Evolutionary conservation across 2,797 vertebrate genomes (phyloP).

Genomic region (Enteromius afrohamiltoni): DNA sequence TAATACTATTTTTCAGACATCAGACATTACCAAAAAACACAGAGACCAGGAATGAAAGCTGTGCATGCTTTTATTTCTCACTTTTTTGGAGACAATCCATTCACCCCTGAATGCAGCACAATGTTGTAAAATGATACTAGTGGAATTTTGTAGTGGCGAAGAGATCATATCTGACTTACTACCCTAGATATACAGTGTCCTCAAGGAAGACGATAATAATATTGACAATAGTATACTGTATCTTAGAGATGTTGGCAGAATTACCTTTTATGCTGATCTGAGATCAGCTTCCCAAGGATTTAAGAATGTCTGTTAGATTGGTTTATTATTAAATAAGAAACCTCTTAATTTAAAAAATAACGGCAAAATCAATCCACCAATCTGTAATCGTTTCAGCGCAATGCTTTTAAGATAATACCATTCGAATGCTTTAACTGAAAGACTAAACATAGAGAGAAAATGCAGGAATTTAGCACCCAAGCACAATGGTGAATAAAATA

Average conservation of each 20-base stretch:
- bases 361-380: not conserved
- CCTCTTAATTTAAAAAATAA: not conserved
- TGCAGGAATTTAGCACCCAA: slow-evolving; percentile 14
- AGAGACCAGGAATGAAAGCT: slow-evolving; percentile 5
- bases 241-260: slow-evolving; percentile 17
- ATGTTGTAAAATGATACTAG: slow-evolving; percentile 19
- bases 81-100: slow-evolving; percentile 38
- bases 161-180: slow-evolving; percentile 1
- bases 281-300: slow-evolving; percentile 10
- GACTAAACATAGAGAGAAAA: not conserved
- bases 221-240: slow-evolving; percentile 19
- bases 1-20: not conserved
- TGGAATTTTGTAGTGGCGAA: slow-evolving; percentile 28
- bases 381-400: not conserved
- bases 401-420: not conserved
- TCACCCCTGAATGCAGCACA: slow-evolving; percentile 39
- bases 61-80: slow-evolving; percentile 50
- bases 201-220: slow-evolving; percentile 37
- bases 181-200: slow-evolving; percentile 9
- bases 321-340: not conserved
- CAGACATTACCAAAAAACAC: slow-evolving; percentile 19
- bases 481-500: not conserved
- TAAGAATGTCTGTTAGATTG: not conserved
- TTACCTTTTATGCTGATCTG: not conserved
- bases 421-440: not conserved